Percentiles rank a stretch among this genome's conserved stretches.
These are phyloP conservation scores for Eulimnadia texana DNA, from an alignment of 1,140 invertebrate species.

Conservation along the genomic window DNA sequence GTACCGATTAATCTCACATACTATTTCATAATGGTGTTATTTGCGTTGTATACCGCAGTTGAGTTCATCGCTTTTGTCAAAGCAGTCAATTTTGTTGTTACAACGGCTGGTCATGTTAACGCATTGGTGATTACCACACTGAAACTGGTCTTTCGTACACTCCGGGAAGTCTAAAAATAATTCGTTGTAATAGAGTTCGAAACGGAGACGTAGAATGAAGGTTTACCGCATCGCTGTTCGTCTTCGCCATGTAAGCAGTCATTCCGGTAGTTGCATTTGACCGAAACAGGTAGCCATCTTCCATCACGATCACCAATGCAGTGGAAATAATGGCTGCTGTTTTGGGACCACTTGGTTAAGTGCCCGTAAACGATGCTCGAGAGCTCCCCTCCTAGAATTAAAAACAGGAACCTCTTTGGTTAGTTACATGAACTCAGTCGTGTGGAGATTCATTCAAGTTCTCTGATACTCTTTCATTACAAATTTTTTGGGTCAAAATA, in stretches of 20 bases:
- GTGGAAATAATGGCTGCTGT: not conserved
- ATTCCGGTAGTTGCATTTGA: conserved; percentile 28
- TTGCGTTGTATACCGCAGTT: conserved; percentile 31
- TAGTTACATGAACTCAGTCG: not conserved
- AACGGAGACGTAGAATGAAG: not conserved
- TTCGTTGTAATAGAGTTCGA: not conserved
- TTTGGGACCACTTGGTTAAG: not conserved
- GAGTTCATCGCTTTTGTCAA: conserved; percentile 33
- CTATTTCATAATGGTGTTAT: no score
- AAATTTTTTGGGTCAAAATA: conserved; percentile 12
- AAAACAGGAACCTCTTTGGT: not conserved
- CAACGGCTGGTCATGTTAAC: conserved; percentile 26
- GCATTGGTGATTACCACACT: conserved; percentile 30
- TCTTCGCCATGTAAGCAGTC: conserved; percentile 34
- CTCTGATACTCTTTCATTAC: no score
- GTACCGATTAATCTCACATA: no score
- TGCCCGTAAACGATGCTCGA: not conserved
- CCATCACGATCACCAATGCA: conserved; percentile 24
- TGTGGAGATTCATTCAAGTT: not conserved
- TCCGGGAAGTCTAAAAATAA: not conserved
- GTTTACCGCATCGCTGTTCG: conserved; percentile 30
- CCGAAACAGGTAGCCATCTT: conserved; percentile 24
- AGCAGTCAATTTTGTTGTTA: conserved; percentile 29
- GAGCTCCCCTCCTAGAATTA: not conserved
- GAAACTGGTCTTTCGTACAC: conserved; percentile 19